Conservation (phyloP, 2,888 invertebrate species). For the Amphipoea lucens region DNA sequence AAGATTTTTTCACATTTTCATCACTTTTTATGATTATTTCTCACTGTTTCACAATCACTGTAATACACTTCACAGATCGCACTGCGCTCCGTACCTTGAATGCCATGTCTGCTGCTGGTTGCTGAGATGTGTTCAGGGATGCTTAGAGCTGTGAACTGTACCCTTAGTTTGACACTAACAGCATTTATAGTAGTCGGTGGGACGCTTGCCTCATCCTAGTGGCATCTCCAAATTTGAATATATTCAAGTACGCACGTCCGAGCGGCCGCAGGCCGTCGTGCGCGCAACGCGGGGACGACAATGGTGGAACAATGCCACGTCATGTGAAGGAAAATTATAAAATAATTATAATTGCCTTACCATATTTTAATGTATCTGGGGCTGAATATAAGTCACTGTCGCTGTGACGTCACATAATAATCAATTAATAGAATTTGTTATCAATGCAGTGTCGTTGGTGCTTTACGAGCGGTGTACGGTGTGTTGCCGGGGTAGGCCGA, state of each 20-base stretch:
- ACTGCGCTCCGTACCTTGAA: conserved; percentile 84
- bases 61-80: conserved; percentile 73
- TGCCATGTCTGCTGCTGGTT: conserved; percentile 81
- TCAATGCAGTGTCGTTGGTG: too few species aligned
- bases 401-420: not conserved
- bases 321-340: conserved; percentile 66
- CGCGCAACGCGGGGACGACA: conserved; percentile 46
- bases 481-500: not conserved
- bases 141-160: conserved; percentile 86
- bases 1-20: conserved; percentile 9
- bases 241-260: conserved; percentile 87
- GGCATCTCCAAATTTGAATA: conserved; percentile 88
- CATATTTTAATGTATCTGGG: not conserved
- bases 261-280: conserved; percentile 62
- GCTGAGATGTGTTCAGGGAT: conserved; percentile 82
- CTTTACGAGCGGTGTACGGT: not conserved
- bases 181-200: conserved; percentile 84
- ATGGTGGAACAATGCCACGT: conserved; percentile 80
- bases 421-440: not conserved
- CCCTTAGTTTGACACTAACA: conserved; percentile 79
- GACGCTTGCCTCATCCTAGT: conserved; percentile 80
- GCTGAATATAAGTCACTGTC: not conserved
- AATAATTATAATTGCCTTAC: conserved; percentile 3
- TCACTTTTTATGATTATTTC: conserved; percentile 50
- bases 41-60: conserved; percentile 66